A percentile compares a stretch with the other conserved stretches of the same genome.
Evolutionary conservation across 1,140 invertebrate species (phyloP).

Genomic region (Atta texana): DNA sequence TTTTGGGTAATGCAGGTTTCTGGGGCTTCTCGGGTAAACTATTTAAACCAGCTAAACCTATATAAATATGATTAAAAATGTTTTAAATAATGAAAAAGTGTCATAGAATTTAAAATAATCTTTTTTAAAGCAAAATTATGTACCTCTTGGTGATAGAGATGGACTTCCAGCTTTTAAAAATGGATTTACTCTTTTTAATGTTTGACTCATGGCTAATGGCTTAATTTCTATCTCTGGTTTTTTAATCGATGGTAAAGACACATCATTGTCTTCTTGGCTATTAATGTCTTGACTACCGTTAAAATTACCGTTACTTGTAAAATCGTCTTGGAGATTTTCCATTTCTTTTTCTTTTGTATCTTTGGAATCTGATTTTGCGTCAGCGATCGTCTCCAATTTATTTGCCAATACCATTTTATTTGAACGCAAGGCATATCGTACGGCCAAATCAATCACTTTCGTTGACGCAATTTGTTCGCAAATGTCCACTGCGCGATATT

Average conservation of each 20-base stretch:
- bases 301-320: constrained; percentile 80
- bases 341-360: constrained; percentile 77
- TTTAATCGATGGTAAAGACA: constrained; percentile 63
- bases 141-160: constrained; percentile 49
- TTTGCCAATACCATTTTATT: constrained; percentile 92
- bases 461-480: constrained; percentile 93
- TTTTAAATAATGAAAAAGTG: background rate
- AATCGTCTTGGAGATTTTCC: constrained; percentile 74
- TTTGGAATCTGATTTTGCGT: constrained; percentile 76
- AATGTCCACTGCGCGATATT: constrained; percentile 94
- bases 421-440: constrained; percentile 94
- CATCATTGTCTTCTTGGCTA: constrained; percentile 49
- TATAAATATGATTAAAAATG: constrained; percentile 42
- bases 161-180: constrained; percentile 80
- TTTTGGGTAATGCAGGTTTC: constrained; percentile 63
- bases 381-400: constrained; percentile 87
- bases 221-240: constrained; percentile 79
- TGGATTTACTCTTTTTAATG: constrained; percentile 79
- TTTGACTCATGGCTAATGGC: constrained; percentile 78
- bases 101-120: background rate
- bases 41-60: constrained; percentile 79
- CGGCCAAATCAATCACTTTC: constrained; percentile 92
- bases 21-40: constrained; percentile 71
- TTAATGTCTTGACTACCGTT: background rate
- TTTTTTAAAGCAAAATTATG: background rate